Conservation (phyloP, 35 echinoderm and acorn worm genomes). For the Anneissia japonica region DNA sequence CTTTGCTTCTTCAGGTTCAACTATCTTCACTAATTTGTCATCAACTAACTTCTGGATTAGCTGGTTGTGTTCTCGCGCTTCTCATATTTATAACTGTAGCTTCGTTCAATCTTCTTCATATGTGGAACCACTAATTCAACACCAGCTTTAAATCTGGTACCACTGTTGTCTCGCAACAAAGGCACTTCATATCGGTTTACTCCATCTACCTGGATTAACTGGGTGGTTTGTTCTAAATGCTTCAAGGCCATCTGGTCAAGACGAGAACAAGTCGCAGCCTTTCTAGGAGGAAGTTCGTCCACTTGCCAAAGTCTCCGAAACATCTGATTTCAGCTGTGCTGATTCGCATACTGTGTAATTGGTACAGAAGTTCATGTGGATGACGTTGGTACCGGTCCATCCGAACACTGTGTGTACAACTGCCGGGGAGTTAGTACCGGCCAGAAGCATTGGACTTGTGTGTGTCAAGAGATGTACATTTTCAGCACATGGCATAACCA, state of each 20-base stretch:
- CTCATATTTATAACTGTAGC: neutral
- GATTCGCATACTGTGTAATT: neutral
- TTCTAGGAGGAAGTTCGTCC: neutral
- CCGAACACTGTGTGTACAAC: constrained; percentile 4
- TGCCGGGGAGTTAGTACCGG: neutral
- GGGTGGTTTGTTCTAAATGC: neutral
- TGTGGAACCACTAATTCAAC: neutral
- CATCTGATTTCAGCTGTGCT: neutral
- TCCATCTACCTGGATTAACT: neutral
- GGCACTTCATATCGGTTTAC: neutral
- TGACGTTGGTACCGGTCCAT: constrained; percentile 7
- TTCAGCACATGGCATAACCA: constrained; percentile 17
- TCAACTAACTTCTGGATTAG: neutral
- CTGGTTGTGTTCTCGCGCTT: neutral
- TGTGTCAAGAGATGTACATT: constrained; percentile 3
- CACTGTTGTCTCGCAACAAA: neutral
- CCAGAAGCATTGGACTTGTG: neutral
- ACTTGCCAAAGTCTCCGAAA: neutral
- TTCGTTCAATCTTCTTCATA: constrained; percentile 1
- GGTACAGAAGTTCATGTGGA: neutral
- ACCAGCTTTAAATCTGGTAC: neutral
- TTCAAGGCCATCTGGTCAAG: neutral
- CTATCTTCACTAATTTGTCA: neutral
- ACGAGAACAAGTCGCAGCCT: neutral
- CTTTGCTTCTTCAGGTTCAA: neutral